These are phyloP conservation scores for Vulpes ferrilata DNA, from an alignment of 2,113 vertebrate genomes.

Conservation along the genomic window DNA sequence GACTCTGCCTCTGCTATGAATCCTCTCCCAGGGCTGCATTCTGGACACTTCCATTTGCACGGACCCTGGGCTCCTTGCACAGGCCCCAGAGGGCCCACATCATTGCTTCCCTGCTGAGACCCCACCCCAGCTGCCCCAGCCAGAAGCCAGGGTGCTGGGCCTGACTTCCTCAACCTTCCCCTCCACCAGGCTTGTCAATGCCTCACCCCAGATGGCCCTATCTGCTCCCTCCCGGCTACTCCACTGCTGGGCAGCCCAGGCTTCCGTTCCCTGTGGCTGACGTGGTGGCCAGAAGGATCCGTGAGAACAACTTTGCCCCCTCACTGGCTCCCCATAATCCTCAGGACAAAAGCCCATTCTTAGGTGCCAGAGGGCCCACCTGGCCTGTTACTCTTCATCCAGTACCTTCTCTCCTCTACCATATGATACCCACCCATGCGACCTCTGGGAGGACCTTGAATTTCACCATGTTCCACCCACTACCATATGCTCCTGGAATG, in stretches of 20 bases:
- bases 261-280: neutral
- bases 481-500: slow-evolving; percentile 23
- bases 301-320: neutral
- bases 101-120: fast-evolving
- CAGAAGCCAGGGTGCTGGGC: neutral
- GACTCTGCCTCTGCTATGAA: neutral
- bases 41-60: neutral
- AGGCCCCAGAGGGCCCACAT: neutral
- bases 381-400: neutral
- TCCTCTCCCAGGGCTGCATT: neutral
- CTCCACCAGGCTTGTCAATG: too few species aligned
- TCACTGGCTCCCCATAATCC: neutral
- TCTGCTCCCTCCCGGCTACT: fast-evolving
- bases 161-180: neutral
- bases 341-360: neutral
- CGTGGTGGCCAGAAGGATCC: neutral
- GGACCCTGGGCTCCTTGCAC: neutral
- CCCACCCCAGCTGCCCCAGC: neutral
- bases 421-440: fast-evolving
- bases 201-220: fast-evolving
- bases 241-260: fast-evolving
- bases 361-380: fast-evolving
- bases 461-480: neutral
- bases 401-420: neutral
- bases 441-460: neutral